Percentiles rank a stretch among this genome's conserved stretches.
Conservation (phyloP, 2,113 vertebrate species). For the Cephalopholis sonnerati region DNA sequence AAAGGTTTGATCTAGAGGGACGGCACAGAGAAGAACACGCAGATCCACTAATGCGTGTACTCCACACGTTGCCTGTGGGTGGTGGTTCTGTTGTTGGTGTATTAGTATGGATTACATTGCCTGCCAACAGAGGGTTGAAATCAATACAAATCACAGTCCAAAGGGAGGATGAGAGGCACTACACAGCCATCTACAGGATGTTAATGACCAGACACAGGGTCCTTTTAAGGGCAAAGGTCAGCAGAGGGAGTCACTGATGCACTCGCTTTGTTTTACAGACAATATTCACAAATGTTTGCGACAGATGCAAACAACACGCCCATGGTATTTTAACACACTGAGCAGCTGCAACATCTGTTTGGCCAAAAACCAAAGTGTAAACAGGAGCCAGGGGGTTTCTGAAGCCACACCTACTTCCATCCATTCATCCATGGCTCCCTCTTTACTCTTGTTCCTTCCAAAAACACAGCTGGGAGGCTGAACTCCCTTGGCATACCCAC, state of each 20-base stretch:
- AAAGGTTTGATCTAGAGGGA: slow-evolving; percentile 34
- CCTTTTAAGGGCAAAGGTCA: slow-evolving; percentile 44
- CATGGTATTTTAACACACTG: neutral
- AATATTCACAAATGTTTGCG: slow-evolving; percentile 26
- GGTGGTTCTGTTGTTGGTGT: slow-evolving; percentile 43
- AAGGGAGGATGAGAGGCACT: slow-evolving; percentile 38
- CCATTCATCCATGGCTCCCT: neutral
- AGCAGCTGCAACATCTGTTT: slow-evolving; percentile 44
- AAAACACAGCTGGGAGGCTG: slow-evolving; percentile 18
- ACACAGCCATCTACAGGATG: slow-evolving; percentile 19
- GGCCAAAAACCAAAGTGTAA: slow-evolving; percentile 36
- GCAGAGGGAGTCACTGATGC: neutral
- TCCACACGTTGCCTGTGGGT: slow-evolving; percentile 26
- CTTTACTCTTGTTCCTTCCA: neutral
- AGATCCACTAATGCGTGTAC: slow-evolving; percentile 21
- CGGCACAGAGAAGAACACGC: neutral
- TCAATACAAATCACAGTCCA: slow-evolving; percentile 56
- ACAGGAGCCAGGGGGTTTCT: slow-evolving; percentile 13
- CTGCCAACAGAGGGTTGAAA: slow-evolving; percentile 53
- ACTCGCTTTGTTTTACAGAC: slow-evolving; percentile 11
- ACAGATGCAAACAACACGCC: slow-evolving; percentile 3
- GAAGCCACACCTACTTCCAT: slow-evolving; percentile 23
- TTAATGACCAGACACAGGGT: slow-evolving; percentile 34
- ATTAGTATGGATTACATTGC: slow-evolving; percentile 68
- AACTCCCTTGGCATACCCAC: neutral